Evolutionary conservation across 2,113 vertebrate species (phyloP).

Genomic region (Dromaius novaehollandiae): DNA sequence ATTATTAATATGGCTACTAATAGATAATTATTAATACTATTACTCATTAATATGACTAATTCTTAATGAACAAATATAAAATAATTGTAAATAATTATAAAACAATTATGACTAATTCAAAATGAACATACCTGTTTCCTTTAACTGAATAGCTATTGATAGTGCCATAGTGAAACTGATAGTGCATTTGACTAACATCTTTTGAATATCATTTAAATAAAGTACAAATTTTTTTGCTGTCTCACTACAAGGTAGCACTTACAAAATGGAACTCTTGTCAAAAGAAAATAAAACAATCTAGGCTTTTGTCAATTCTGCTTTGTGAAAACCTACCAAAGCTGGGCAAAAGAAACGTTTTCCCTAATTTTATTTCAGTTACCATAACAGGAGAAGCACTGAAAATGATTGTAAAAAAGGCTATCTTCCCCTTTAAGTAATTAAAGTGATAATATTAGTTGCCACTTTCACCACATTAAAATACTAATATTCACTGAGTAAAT

Average conservation of each 20-base stretch:
- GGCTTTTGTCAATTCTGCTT: background rate
- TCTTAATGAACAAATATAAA: too few relatives aligned
- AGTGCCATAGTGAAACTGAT: background rate
- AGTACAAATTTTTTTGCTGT: background rate
- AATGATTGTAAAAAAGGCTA: background rate
- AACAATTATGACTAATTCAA: background rate
- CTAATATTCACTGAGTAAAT: background rate
- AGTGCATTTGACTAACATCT: background rate
- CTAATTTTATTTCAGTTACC: background rate
- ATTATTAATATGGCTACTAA: background rate
- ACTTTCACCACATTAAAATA: background rate
- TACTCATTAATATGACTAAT: background rate
- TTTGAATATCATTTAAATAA: background rate
- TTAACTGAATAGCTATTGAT: background rate
- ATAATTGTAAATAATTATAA: too few relatives aligned
- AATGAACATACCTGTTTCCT: background rate
- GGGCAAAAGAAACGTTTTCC: background rate
- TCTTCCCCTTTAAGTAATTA: background rate
- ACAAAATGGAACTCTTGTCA: background rate
- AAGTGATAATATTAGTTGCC: background rate
- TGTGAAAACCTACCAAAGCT: background rate
- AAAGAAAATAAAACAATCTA: background rate
- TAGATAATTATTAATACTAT: background rate
- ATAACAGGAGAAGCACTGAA: background rate
- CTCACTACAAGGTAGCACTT: background rate